These are phyloP conservation scores for Metallyticus violacea DNA, from an alignment of 2,888 invertebrate species.

Conservation along the genomic window DNA sequence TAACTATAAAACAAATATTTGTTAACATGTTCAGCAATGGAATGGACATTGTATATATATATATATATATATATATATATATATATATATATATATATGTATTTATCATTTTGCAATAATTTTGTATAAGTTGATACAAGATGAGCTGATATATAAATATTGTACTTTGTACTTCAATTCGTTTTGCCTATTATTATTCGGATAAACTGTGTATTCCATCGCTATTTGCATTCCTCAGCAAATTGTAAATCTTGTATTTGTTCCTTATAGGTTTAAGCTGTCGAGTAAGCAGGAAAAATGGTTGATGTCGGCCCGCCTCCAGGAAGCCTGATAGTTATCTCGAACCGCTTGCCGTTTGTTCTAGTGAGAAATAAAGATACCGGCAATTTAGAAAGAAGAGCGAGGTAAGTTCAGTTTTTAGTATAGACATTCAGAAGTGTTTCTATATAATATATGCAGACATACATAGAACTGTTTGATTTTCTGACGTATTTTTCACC, in stretches of 20 bases:
- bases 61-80: too few species aligned
- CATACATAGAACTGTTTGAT: neutral
- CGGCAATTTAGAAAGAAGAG: slow-evolving; percentile 71
- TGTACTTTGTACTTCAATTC: neutral
- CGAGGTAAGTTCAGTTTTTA: slow-evolving; percentile 79
- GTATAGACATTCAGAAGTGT: neutral
- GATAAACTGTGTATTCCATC: neutral
- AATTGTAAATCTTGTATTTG: neutral
- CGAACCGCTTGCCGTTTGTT: slow-evolving; percentile 86
- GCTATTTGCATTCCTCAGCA: neutral
- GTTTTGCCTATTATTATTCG: too few species aligned
- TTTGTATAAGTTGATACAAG: neutral
- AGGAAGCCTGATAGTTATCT: slow-evolving; percentile 75
- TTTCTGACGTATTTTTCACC: neutral
- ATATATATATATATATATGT: too few species aligned
- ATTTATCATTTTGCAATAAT: neutral
- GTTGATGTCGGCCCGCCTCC: neutral
- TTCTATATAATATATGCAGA: neutral
- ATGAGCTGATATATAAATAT: neutral
- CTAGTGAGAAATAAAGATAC: slow-evolving; percentile 67
- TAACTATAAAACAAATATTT: neutral
- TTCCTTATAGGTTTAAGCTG: neutral
- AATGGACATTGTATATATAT: neutral
- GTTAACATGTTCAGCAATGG: neutral
- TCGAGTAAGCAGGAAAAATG: neutral